These are phyloP conservation scores for Montipora cactus DNA, from an alignment of 64 coral and sea anemone genomes.

Conservation along the genomic window DNA sequence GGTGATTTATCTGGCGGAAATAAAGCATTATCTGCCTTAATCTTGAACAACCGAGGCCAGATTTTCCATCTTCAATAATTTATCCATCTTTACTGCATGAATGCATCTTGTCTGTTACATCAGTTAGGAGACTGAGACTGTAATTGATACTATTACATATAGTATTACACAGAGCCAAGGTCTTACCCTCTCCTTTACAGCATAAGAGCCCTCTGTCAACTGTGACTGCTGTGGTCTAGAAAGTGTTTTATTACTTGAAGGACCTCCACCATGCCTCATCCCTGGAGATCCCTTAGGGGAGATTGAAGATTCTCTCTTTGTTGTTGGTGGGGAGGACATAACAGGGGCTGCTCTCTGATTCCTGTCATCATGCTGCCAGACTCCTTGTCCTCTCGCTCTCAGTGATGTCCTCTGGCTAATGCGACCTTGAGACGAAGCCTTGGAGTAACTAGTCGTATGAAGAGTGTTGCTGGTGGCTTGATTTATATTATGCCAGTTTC, in stretches of 20 bases:
- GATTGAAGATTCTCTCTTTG: neutral
- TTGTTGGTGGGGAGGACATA: neutral
- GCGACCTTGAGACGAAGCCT: neutral
- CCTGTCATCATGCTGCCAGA: neutral
- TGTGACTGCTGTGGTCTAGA: neutral
- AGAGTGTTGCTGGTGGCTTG: neutral
- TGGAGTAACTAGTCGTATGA: neutral
- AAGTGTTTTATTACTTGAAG: neutral
- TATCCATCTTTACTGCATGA: too few species aligned
- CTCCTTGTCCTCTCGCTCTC: neutral
- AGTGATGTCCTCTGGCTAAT: neutral
- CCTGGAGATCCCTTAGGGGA: neutral
- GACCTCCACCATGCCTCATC: neutral
- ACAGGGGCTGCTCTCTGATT: neutral
- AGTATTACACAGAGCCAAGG: neutral
- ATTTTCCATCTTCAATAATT: too few species aligned
- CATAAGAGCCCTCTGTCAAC: neutral
- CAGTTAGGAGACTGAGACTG: too few species aligned
- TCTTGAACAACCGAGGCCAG: too few species aligned
- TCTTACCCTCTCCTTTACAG: neutral
- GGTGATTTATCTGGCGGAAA: too few species aligned
- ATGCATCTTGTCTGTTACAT: too few species aligned
- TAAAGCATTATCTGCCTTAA: too few species aligned
- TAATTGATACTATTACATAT: too few species aligned
- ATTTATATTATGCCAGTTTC: neutral